Evolutionary conservation across 2,797 vertebrate genomes (phyloP).

Genomic region (Rhynchonycteris naso): DNA sequence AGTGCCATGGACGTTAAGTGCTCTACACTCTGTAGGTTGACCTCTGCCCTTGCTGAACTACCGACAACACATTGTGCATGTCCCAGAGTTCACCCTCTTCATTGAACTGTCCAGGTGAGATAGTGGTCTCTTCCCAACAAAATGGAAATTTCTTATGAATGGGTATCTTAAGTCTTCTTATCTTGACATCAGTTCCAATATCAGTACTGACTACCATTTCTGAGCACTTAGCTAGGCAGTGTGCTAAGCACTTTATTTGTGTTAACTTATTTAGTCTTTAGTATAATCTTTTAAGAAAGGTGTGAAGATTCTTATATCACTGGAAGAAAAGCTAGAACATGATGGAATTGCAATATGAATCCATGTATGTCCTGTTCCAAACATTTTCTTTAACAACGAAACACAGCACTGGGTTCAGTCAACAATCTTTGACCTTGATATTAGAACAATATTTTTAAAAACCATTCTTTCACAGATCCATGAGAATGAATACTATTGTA

Average conservation of each 20-base stretch:
- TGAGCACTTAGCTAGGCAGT: background rate
- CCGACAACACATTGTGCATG: background rate
- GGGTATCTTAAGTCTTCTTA: background rate
- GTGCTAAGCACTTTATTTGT: background rate
- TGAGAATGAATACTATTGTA: background rate
- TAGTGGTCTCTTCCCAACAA: background rate
- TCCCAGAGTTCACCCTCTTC: background rate
- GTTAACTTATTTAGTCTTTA: constrained; percentile 13
- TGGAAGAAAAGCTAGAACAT: constrained; percentile 8
- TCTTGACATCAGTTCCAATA: background rate
- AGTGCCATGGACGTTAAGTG: background rate
- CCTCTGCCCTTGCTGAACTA: background rate
- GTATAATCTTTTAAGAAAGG: constrained; percentile 25
- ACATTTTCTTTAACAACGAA: background rate
- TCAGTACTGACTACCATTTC: background rate
- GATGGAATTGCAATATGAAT: background rate
- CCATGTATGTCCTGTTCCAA: background rate
- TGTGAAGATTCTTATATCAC: background rate
- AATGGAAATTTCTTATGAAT: background rate
- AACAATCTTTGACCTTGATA: background rate
- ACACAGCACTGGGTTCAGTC: background rate
- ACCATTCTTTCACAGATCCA: background rate
- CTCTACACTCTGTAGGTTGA: background rate
- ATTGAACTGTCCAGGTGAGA: background rate
- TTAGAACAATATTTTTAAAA: background rate